Base-by-base conservation (phyloP, 2,113 vertebrate species). In the Alces alces region DNA sequence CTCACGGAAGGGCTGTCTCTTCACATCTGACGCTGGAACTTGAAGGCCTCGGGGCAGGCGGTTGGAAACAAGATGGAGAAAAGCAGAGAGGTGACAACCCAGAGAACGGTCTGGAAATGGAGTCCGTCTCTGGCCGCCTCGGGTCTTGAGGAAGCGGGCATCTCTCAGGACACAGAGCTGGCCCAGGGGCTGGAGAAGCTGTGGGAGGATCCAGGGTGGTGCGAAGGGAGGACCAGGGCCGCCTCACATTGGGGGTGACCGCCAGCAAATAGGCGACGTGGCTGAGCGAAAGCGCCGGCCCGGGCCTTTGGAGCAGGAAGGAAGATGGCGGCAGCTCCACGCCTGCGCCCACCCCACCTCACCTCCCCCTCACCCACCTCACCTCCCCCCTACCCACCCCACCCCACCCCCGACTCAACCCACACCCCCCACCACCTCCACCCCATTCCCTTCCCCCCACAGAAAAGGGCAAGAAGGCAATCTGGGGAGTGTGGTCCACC, bases 191-290 rank as follows among this genome's bases (percentile, higher is more conserved):
- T 33, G 50, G 33, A 78, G 16, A 25, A 30, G 45, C 43, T 4
- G 36, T 21, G 30, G n/a, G 33, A 43, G 80, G 12, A 33, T 3
- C 30, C 27, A 4, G 17, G 33, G 4, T 39, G n/a, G 6, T 16
- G 25, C 1, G 9, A 6, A 28, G 45, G 45, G 92, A 73, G 50
- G 78, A 52, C 23, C 4, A 0, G 17, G 27, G 55, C 36, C 0
- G 1, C 28, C n/a, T 8, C 73, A 12, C 33, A 39, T 43, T 19
- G 4, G 1, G 0, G 0, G 23, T 10, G 16, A 39, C 0, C 1
- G 5, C 39, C 16, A 13, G n/a, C 39, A 43, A 45, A 25, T 0
- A 30, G 15, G 43, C 6, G 1, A 13, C 0, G 23, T 6, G 5
- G 2, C 1, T 3, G 39, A 70, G 14, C 13, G 0, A 17, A 36